Base-by-base conservation (phyloP, 2,888 invertebrate species). In the Dolomedes plantarius region DNA sequence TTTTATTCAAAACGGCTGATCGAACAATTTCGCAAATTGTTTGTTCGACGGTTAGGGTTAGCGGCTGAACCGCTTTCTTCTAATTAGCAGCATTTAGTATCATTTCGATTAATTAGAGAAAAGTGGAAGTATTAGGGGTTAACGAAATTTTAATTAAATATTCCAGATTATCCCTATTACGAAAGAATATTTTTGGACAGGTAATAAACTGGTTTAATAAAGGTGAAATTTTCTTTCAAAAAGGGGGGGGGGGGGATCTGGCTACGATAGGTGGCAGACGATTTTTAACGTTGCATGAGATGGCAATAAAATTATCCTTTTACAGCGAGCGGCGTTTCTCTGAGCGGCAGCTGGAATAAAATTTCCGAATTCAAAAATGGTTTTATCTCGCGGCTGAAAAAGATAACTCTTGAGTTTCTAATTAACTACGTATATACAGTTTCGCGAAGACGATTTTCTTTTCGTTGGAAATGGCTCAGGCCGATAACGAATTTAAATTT, bases 111-210 rank as follows among this genome's bases (percentile, higher is more conserved):
- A 56, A 56, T 56, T 56, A 56, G 23, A 23, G 5, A 56, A 19
- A 23, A 19, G 56, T n/a, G 11, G 56, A 56, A 23, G 2, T 13
- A 16, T 56, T 56, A 56, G 6, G 23, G 23, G 23, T 56, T 5
- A n/a, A 56, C 23, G 23, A 56, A 23, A 56, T 56, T 56, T 56
- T 56, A 56, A 56, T 56, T 23, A 23, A 56, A 56, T 56, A 23
- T 23, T 19, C 23, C 56, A 23, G 56, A 56, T 23, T 5, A 23
- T 56, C 23, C 56, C 6, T 6, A 6, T 46, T 46, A 46, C 2
- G 23, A 16, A 19, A 19, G 5, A 5, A 3, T 56, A 56, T 5
- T 23, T 56, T 11, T 23, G 56, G 23, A 3, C 56, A 5, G 2
- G 3, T 9, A 36, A 19, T 23, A 23, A 3, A 23, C 19, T 3